Conservation (phyloP, 2,797 vertebrate genomes). For the Spinibarbus caldwelli region DNA sequence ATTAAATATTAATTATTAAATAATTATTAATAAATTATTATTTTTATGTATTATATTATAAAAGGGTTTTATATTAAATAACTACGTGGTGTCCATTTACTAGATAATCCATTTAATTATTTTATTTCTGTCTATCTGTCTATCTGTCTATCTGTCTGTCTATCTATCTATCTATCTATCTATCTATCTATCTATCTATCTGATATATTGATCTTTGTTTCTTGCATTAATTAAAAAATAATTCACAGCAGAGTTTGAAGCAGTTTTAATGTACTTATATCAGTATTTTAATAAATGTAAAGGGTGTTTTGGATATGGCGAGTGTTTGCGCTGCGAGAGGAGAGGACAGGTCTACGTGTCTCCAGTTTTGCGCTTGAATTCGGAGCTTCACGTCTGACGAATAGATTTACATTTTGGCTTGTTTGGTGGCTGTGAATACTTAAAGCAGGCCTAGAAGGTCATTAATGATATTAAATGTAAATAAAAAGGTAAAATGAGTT, state of each 20-base stretch:
- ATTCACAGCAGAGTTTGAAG: background rate
- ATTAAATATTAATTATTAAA: background rate
- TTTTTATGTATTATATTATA: background rate
- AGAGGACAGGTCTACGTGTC: slow-evolving; percentile 15
- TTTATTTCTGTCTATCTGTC: too few relatives aligned
- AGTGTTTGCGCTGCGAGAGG: background rate
- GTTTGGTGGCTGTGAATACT: slow-evolving; percentile 75
- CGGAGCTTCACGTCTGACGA: slow-evolving; percentile 48
- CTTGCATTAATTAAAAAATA: slow-evolving; percentile 63
- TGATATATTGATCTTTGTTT: slow-evolving; percentile 22
- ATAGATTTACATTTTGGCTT: slow-evolving; percentile 65
- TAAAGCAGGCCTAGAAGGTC: slow-evolving; percentile 65
- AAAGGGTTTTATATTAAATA: background rate
- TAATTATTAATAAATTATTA: background rate
- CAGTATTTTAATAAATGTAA: background rate
- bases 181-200: slow-evolving; percentile 9
- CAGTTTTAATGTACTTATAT: background rate
- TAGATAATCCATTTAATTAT: too few relatives aligned
- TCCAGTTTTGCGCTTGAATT: slow-evolving; percentile 38
- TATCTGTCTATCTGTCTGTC: background rate
- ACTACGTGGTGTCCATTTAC: background rate
- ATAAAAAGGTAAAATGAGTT: slow-evolving; percentile 73
- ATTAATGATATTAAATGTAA: slow-evolving; percentile 69
- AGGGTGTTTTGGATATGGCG: background rate
- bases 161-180: background rate